Conservation (phyloP, 2,797 vertebrate genomes). For the Geotrypetes seraphini region DNA sequence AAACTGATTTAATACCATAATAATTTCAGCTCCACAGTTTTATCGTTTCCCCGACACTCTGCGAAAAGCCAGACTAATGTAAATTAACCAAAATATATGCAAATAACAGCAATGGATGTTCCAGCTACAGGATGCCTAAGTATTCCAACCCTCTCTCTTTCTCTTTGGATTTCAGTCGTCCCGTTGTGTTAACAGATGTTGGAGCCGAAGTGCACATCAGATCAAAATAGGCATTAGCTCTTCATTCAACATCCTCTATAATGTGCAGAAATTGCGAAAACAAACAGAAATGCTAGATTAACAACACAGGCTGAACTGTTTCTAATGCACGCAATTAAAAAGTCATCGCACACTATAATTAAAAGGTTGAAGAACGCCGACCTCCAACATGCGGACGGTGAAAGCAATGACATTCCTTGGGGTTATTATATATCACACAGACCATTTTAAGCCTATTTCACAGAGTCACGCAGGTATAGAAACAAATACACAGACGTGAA, state of each 20-base stretch:
- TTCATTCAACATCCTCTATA: constrained; percentile 10
- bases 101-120: constrained; percentile 14
- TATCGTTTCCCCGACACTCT: constrained; percentile 12
- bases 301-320: too few relatives aligned
- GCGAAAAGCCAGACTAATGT: constrained; percentile 3
- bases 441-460: too few relatives aligned
- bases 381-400: too few relatives aligned
- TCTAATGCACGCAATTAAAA: too few relatives aligned
- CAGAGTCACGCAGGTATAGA: too few relatives aligned
- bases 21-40: constrained; percentile 16
- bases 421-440: too few relatives aligned
- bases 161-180: constrained; percentile 8
- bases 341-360: too few relatives aligned
- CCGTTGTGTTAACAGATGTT: constrained; percentile 16
- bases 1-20: constrained; percentile 16
- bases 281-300: too few relatives aligned
- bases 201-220: constrained; percentile 11
- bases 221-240: constrained; percentile 17
- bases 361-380: too few relatives aligned
- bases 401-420: too few relatives aligned
- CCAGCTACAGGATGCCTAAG: constrained; percentile 16
- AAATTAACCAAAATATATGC: constrained; percentile 9
- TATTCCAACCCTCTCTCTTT: constrained; percentile 7
- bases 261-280: constrained; percentile 8
- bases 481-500: too few relatives aligned